These are phyloP conservation scores for Clupea harengus DNA, from an alignment of 2,113 vertebrate species.

Conservation along the genomic window DNA sequence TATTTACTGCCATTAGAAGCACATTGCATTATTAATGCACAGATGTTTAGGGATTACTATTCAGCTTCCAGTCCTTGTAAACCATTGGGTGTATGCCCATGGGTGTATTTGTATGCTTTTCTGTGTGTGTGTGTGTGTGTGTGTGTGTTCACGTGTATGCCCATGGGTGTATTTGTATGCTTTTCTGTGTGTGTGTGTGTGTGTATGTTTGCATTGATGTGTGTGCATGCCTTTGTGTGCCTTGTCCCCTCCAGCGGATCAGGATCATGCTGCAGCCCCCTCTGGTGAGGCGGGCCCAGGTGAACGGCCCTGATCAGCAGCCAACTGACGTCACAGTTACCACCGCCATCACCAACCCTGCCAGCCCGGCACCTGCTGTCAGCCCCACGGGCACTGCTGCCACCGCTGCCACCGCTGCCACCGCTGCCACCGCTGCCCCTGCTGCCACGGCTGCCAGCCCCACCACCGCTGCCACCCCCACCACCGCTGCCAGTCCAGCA, in stretches of 20 bases:
- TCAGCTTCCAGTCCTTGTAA: background rate
- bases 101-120: too few relatives aligned
- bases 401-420: conserved; percentile 49
- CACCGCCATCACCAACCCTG: conserved; percentile 47
- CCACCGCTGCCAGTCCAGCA: background rate
- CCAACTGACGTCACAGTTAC: conserved; percentile 36
- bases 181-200: background rate
- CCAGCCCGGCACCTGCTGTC: conserved; percentile 28
- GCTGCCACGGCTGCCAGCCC: conserved; percentile 32
- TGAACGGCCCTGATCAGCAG: conserved; percentile 89
- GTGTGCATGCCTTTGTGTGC: background rate
- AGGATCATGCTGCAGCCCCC: conserved; percentile 91
- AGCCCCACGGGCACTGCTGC: conserved; percentile 53
- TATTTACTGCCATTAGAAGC: background rate
- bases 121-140: background rate
- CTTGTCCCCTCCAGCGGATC: conserved; percentile 75
- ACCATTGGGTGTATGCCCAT: background rate
- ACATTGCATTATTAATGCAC: background rate
- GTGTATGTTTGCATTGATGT: background rate
- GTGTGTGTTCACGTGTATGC: background rate
- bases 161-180: too few relatives aligned
- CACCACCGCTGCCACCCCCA: conserved; percentile 41
- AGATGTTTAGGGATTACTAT: background rate
- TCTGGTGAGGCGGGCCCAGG: conserved; percentile 78
- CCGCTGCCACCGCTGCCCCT: conserved; percentile 31